phyloP scores from a whole-genome alignment of 2,797 vertebrate species.

The Parotocinclus haroldoi region DNA sequence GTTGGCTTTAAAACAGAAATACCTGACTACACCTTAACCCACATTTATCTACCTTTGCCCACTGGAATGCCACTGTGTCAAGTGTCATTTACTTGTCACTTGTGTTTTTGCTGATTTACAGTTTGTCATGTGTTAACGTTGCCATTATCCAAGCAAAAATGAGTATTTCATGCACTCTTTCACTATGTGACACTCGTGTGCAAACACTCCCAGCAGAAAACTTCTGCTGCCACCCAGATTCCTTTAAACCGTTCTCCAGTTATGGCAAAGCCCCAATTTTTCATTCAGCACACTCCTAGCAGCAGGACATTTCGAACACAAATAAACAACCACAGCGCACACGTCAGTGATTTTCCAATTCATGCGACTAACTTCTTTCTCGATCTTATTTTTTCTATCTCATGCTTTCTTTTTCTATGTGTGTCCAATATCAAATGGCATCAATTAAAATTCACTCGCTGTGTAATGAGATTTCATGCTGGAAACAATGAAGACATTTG shows the following conservation, averaged over 20 bases:
- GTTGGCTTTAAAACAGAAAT: no score
- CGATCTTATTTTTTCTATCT: constrained; percentile 20
- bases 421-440: constrained; percentile 41
- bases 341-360: constrained; percentile 4
- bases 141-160: constrained; percentile 3
- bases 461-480: constrained; percentile 49
- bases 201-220: constrained; percentile 38
- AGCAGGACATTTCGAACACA: constrained; percentile 27
- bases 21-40: no score
- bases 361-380: constrained; percentile 12
- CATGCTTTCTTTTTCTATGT: constrained; percentile 27
- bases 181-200: constrained; percentile 7
- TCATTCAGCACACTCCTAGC: constrained; percentile 32
- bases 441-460: constrained; percentile 49
- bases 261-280: constrained; percentile 31
- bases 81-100: no score
- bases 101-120: not conserved
- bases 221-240: constrained; percentile 43
- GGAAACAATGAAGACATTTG: constrained; percentile 50
- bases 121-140: constrained; percentile 12
- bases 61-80: no score
- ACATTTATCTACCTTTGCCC: no score
- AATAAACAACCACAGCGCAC: constrained; percentile 7
- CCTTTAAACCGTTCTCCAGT: constrained; percentile 42
- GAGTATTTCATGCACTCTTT: not conserved